Base-by-base conservation (phyloP, 2,888 invertebrate species). In the Eilema sororculum region DNA sequence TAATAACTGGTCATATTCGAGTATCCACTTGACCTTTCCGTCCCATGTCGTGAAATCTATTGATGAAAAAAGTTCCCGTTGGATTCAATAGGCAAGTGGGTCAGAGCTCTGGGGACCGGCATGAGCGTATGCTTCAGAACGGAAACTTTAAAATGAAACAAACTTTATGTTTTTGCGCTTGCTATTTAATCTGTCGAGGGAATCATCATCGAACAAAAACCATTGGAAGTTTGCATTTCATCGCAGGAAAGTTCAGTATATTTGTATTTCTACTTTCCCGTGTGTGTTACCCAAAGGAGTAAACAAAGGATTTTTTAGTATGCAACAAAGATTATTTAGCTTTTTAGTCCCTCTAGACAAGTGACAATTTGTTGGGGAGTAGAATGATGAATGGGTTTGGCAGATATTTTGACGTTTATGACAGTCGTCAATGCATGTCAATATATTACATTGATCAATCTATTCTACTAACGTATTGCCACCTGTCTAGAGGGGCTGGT, bases 81-180 rank as follows among this genome's bases (percentile, higher is more conserved):
- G 78, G 75, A 77, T 75, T 75, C 71, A 73, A 79, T 72, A 69
- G 69, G 69, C 61, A 69, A 79, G 78, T 79, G 75, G 79, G 79
- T 79, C 79, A 75, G 67, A 33, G 67, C 79, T 68, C 82, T 75
- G 67, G 79, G 78, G 80, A 68, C 71, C 25, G 60, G 28, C 16
- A 69, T 75, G 63, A 77, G 71, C 71, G 72, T 74, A 46, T 71
- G 78, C 72, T 81, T 73, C 68, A 71, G 69, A 77, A 71, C 71
- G 65, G 62, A 74, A 79, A 79, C 82, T 79, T 79, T 79, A 77
- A 79, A 81, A 82, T 79, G 78, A 79, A 76, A 78, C 76, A 67
- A 70, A 74, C 69, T 74, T 67, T 58, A 67, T 57, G 67, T 58
- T 68, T 70, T 28, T 59, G 60, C 56, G 67, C 67, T 77, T 69